Evolutionary conservation across 2,113 vertebrate genomes (phyloP).

Genomic region (Saccopteryx bilineata): DNA sequence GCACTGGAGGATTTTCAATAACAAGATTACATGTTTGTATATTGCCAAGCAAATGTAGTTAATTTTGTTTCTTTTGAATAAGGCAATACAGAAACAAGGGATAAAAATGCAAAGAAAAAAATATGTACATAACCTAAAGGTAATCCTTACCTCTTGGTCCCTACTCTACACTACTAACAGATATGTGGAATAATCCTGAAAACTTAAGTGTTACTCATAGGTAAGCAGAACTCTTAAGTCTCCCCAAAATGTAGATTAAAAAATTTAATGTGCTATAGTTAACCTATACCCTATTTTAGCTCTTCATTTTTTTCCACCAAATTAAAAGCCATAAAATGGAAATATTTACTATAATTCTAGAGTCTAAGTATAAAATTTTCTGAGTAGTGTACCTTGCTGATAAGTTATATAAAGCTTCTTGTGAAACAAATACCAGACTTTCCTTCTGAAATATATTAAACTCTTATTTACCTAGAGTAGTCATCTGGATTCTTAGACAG

Average conservation of each 20-base stretch:
- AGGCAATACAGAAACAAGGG: neutral
- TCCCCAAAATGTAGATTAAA: neutral
- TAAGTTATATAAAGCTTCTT: neutral
- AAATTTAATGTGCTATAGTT: neutral
- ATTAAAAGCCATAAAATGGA: neutral
- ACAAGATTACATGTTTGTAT: neutral
- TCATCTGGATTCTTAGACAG: neutral
- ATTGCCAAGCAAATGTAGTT: neutral
- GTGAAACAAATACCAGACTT: neutral
- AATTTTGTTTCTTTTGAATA: neutral
- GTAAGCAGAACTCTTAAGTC: neutral
- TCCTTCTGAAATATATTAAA: neutral
- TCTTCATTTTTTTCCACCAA: neutral
- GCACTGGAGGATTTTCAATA: neutral
- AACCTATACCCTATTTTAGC: neutral
- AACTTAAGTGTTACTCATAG: neutral
- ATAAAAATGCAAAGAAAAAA: conserved; percentile 14
- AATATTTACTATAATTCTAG: neutral
- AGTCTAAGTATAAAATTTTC: neutral
- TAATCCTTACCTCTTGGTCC: neutral
- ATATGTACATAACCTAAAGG: neutral
- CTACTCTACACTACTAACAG: neutral
- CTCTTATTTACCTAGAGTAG: neutral
- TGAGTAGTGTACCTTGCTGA: neutral
- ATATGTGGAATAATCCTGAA: neutral